Percentiles rank a stretch among this genome's conserved stretches.
These are phyloP conservation scores for Bucco capensis DNA, from an alignment of 2,113 vertebrate species.

Conservation along the genomic window DNA sequence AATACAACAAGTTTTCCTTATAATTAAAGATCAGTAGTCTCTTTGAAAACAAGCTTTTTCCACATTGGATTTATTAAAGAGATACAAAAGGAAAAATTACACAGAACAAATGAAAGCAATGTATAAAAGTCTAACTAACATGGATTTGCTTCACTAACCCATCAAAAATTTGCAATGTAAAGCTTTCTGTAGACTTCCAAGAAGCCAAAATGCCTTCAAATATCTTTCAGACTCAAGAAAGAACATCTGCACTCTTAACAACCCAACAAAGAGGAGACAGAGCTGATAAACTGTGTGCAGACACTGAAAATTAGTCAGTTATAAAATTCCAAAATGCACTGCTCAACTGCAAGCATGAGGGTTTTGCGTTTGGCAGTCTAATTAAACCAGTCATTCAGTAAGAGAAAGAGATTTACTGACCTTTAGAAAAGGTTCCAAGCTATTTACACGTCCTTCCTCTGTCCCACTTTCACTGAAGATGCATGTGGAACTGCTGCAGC, in stretches of 20 bases:
- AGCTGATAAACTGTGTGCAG: not conserved
- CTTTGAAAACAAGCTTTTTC: not conserved
- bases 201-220: not conserved
- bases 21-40: not conserved
- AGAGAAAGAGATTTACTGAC: not conserved
- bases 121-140: not conserved
- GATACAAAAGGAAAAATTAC: not conserved
- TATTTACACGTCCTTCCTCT: not conserved
- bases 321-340: not conserved
- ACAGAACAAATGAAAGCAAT: not conserved
- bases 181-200: not conserved
- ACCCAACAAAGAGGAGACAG: not conserved
- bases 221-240: not conserved
- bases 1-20: not conserved
- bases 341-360: not conserved
- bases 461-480: not conserved
- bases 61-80: not conserved
- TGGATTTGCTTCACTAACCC: not conserved
- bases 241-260: not conserved
- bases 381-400: not conserved
- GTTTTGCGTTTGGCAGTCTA: not conserved
- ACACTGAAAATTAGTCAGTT: not conserved
- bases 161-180: not conserved
- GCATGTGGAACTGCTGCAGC: not conserved
- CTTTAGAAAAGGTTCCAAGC: not conserved